Evolutionary conservation across 2,888 invertebrate genomes (phyloP).

Genomic region (Cerceris rybyensis): DNA sequence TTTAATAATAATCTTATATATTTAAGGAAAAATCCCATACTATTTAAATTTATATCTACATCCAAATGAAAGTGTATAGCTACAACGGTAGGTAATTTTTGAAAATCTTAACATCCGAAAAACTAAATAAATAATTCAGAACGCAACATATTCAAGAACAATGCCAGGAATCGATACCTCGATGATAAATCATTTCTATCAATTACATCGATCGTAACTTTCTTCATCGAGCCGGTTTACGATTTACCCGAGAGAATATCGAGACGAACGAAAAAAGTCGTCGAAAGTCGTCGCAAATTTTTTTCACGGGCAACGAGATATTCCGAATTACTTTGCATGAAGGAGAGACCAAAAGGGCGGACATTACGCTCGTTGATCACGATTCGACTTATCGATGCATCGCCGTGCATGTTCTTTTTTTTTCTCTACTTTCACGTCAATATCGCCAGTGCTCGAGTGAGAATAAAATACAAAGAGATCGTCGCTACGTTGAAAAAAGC

Average conservation of each 20-base stretch:
- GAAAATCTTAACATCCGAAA: too few relatives aligned
- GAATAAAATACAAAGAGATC: neutral
- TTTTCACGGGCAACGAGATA: neutral
- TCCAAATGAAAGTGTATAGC: too few relatives aligned
- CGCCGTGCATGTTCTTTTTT: too few relatives aligned
- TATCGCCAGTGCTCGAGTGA: conserved; percentile 19
- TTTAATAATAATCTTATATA: too few relatives aligned
- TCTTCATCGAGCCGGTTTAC: neutral
- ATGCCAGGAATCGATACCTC: too few relatives aligned
- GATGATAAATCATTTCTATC: too few relatives aligned
- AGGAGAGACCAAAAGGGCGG: neutral
- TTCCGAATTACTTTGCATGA: neutral
- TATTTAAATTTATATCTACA: too few relatives aligned
- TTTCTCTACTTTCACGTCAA: conserved; percentile 5
- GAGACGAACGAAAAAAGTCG: conserved; percentile 9
- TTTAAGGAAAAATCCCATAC: too few relatives aligned
- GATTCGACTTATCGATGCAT: conserved; percentile 2
- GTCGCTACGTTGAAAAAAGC: conserved; percentile 2
- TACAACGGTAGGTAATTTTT: too few relatives aligned
- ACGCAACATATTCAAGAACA: too few relatives aligned
- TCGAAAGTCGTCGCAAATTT: neutral
- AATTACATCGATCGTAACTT: neutral
- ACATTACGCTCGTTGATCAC: neutral
- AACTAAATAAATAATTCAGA: too few relatives aligned
- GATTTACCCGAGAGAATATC: neutral